Evolutionary conservation across 2,113 vertebrate genomes (phyloP).

Genomic region (Brienomyrus brachyistius): DNA sequence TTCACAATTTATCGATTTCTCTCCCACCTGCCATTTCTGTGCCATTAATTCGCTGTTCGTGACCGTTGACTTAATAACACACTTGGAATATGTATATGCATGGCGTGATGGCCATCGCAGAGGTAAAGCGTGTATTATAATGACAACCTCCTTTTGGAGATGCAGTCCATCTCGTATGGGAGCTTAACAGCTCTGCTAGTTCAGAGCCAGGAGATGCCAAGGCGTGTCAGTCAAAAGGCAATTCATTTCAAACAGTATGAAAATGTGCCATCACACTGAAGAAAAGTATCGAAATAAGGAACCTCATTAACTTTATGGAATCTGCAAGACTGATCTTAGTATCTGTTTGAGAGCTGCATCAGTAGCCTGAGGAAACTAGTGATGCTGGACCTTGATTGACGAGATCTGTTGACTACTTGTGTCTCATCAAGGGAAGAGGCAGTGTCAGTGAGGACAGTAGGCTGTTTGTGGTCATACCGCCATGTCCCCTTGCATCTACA

Average conservation of each 20-base stretch:
- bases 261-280: not conserved
- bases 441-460: not conserved
- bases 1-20: slow-evolving; percentile 2
- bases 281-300: not conserved
- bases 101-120: not conserved
- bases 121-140: not conserved
- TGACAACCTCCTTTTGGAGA: not conserved
- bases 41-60: not conserved
- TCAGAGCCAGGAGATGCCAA: not conserved
- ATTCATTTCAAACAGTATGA: not conserved
- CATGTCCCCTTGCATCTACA: not conserved
- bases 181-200: not conserved
- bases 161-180: not conserved
- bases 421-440: not conserved
- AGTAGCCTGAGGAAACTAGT: not conserved
- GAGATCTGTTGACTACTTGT: not conserved
- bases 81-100: not conserved
- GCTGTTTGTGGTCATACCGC: not conserved
- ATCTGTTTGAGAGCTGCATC: not conserved
- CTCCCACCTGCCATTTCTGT: not conserved
- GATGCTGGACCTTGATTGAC: not conserved
- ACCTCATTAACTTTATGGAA: not conserved
- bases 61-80: slow-evolving; percentile 3
- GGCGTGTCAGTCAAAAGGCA: not conserved
- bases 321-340: not conserved